phyloP scores from a whole-genome alignment of 2,113 vertebrate species.

The Atrichornis clamosus region DNA sequence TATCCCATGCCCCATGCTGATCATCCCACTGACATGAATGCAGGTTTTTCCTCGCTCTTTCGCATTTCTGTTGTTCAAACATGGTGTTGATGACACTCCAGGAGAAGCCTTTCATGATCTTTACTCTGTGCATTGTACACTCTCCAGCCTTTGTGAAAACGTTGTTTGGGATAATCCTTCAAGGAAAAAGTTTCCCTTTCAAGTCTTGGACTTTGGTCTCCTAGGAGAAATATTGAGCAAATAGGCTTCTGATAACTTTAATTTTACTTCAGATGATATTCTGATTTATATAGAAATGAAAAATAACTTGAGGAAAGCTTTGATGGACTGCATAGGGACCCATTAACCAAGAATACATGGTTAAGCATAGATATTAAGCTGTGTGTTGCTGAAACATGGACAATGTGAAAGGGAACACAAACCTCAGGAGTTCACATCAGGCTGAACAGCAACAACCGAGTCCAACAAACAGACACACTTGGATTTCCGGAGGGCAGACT shows the following conservation, averaged over 20 bases:
- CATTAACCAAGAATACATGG: neutral
- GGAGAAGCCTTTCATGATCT: neutral
- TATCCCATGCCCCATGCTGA: neutral
- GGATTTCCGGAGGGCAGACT: neutral
- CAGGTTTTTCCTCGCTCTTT: neutral
- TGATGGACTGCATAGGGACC: neutral
- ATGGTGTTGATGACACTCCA: neutral
- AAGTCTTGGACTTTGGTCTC: neutral
- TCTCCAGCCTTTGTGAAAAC: neutral
- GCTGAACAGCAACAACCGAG: neutral
- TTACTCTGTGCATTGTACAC: neutral
- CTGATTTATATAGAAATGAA: neutral
- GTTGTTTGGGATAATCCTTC: neutral
- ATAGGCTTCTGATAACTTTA: neutral
- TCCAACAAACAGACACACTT: neutral
- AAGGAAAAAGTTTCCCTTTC: neutral
- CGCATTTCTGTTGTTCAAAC: neutral
- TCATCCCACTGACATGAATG: neutral
- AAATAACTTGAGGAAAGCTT: neutral
- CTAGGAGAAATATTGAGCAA: neutral
- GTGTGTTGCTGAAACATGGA: neutral
- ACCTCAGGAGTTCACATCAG: neutral
- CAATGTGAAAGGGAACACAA: neutral
- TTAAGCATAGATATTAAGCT: neutral
- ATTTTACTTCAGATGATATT: neutral